Percentiles rank a stretch among this genome's conserved stretches.
These are phyloP conservation scores for Plagiodera versicolora DNA, from an alignment of 2,888 invertebrate species.

Conservation along the genomic window DNA sequence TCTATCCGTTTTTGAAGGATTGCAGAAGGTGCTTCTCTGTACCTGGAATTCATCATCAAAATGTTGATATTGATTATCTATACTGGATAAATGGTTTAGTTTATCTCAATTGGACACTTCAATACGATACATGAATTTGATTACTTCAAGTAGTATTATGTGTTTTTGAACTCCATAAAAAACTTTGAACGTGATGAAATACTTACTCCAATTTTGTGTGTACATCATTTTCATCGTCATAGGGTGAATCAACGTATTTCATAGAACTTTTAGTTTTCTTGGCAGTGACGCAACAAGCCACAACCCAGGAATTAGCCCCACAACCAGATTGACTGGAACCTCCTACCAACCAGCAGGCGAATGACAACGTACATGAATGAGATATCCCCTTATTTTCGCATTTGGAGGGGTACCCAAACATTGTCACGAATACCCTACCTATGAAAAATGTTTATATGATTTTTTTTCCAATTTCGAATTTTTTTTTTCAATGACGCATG, in stretches of 20 bases:
- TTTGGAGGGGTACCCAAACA: constrained; percentile 62
- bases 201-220: constrained; percentile 37
- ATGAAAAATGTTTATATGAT: not conserved
- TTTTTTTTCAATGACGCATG: too few relatives aligned
- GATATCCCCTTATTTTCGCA: constrained; percentile 62
- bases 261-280: constrained; percentile 31
- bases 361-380: constrained; percentile 68
- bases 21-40: constrained; percentile 33
- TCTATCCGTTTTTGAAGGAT: constrained; percentile 46
- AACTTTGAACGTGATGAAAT: not conserved
- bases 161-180: too few relatives aligned
- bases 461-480: not conserved
- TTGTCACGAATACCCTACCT: constrained; percentile 59
- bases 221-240: constrained; percentile 21
- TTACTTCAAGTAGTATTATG: too few relatives aligned
- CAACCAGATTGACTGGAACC: constrained; percentile 69
- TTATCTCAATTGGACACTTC: too few relatives aligned
- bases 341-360: constrained; percentile 76
- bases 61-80: not conserved
- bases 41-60: constrained; percentile 27
- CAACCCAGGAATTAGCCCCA: constrained; percentile 69
- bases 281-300: constrained; percentile 68
- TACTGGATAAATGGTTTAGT: too few relatives aligned
- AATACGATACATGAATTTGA: not conserved
- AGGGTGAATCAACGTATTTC: constrained; percentile 5